Base-by-base conservation (phyloP, 2,113 vertebrate species). In the Toxotes jaculatrix region DNA sequence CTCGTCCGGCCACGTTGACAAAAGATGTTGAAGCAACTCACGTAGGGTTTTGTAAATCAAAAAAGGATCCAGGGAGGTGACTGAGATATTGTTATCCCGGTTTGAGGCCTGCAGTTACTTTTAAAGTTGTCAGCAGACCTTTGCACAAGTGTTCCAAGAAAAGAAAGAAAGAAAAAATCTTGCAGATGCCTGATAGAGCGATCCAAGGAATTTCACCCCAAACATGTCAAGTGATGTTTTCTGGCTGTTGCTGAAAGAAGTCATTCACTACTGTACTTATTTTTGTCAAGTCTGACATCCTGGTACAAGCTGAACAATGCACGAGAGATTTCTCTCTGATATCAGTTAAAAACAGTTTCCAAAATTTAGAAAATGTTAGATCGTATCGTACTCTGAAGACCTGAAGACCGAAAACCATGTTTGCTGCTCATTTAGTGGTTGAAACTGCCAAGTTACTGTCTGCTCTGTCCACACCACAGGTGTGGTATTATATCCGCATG, bases 211-310 rank as follows among this genome's bases (percentile, higher is more conserved):
- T 72, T 51, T 27, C 5, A 62, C 4, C 4, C 21, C 9, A 23
- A 64, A 49, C 27, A 70, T 19, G 74, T 61, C 43, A 23, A 45
- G 34, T 13, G 53, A 64, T 68, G 60, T 57, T 71, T 74, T 53
- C 19, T 16, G 42, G 7, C 27, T 61, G 70, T 42, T 45, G 53
- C 57, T 71, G 42, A 68, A 32, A 80, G 62, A 69, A 51, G 62
- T 40, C 8, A 56, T n/a, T 42, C 31, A 40, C 34, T 45, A 13
- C 47, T 6, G 13, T 21, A 49, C 59, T 49, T 11, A 4, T 34
- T 55, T 53, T 55, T 56, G n/a, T 56, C 12, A 27, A 19, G 11
- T 12, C n/a, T 56, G 16, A n/a, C 49, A n/a, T 51, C 17, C 19
- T 51, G 49, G 7, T 51, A 21, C 53, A 12, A 27, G 9, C 27